A percentile compares a stretch with the other conserved stretches of the same genome.
Conservation (phyloP, 1,140 invertebrate genomes). For the Penaeus vannamei region DNA sequence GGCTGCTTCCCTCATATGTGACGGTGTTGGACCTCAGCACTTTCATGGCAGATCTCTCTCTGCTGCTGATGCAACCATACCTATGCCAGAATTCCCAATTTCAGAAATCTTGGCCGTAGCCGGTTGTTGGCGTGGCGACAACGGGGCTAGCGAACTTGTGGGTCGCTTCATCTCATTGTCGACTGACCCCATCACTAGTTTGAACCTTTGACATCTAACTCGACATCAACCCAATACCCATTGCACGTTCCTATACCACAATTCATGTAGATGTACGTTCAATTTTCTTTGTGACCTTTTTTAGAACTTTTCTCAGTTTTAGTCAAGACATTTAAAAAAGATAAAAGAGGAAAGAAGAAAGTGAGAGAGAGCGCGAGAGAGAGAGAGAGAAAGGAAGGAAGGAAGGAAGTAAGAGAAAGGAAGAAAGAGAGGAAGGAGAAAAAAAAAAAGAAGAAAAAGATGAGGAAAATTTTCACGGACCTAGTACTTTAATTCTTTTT, state of each 20-base stretch:
- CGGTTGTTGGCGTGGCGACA: conserved; percentile 61
- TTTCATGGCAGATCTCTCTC: conserved; percentile 44
- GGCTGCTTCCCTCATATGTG: conserved; percentile 56
- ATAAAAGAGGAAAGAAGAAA: too few species aligned
- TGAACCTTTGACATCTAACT: conserved; percentile 66
- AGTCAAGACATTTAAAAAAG: conserved; percentile 26
- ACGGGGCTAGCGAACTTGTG: conserved; percentile 59
- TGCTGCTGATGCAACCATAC: conserved; percentile 52
- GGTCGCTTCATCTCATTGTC: conserved; percentile 64
- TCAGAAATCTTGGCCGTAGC: conserved; percentile 59
- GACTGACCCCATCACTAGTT: conserved; percentile 65
- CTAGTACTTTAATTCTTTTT: too few species aligned
- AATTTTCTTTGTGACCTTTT: conserved; percentile 55
- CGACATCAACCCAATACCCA: conserved; percentile 65
- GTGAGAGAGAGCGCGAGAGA: too few species aligned
- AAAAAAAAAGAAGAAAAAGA: too few species aligned
- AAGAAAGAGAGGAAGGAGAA: too few species aligned
- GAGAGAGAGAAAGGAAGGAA: too few species aligned
- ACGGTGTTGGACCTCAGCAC: conserved; percentile 49
- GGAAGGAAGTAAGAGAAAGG: too few species aligned
- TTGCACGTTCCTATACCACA: conserved; percentile 64
- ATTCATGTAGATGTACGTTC: conserved; percentile 64
- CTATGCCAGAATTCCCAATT: conserved; percentile 64
- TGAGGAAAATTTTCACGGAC: too few species aligned
- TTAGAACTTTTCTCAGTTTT: conserved; percentile 37